A percentile compares a stretch with the other conserved stretches of the same genome.
Conservation (phyloP, 2,888 invertebrate genomes). For the Coremacera marginata region DNA sequence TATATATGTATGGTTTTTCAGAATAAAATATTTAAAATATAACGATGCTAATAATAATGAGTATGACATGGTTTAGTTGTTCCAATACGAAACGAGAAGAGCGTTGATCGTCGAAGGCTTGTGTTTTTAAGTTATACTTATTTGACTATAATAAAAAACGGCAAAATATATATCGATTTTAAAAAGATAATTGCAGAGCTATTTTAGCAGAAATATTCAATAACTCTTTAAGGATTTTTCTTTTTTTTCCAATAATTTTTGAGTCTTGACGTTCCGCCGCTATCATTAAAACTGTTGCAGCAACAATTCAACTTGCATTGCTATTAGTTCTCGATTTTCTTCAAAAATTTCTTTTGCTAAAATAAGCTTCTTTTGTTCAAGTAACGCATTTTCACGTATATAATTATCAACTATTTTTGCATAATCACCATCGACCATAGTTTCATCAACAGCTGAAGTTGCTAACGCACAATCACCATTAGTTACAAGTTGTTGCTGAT, state of each 20-base stretch:
- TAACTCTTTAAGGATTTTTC: no score
- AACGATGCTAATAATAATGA: no score
- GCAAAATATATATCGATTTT: no score
- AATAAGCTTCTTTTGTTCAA: constrained; percentile 78
- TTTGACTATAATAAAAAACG: no score
- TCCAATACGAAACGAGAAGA: no score
- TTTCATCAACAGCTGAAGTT: constrained; percentile 38
- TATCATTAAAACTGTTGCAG: constrained; percentile 59
- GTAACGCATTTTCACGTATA: constrained; percentile 75
- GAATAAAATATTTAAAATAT: no score
- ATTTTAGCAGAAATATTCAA: no score
- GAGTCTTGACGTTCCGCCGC: neutral
- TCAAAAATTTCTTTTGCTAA: constrained; percentile 79
- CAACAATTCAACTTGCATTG: constrained; percentile 77
- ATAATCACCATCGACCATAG: constrained; percentile 62
- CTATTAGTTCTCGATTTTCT: constrained; percentile 79
- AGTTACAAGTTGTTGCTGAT: constrained; percentile 48
- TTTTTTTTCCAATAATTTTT: neutral
- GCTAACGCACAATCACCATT: constrained; percentile 17
- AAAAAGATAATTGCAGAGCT: no score
- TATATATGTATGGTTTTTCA: no score
- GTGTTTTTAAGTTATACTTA: no score
- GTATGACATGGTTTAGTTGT: no score
- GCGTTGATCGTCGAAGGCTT: no score
- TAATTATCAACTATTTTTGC: constrained; percentile 71